Evolutionary conservation across 2,888 invertebrate genomes (phyloP).

Genomic region (Adineta ricciae): DNA sequence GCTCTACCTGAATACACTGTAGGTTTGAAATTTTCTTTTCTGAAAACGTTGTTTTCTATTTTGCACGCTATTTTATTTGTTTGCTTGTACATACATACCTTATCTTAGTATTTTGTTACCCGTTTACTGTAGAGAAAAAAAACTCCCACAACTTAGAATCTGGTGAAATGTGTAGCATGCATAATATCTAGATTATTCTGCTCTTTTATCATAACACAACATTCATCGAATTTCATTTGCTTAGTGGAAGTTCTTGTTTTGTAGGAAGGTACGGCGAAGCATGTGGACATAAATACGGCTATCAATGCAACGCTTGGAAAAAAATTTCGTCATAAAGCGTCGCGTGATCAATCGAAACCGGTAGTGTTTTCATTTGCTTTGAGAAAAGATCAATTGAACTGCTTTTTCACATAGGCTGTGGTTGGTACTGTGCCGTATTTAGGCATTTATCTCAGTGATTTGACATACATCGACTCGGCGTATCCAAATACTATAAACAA

Average conservation of each 20-base stretch:
- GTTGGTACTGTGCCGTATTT: constrained; percentile 86
- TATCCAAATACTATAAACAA: constrained; percentile 36
- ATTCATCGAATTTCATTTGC: too few species aligned
- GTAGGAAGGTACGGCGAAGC: constrained; percentile 78
- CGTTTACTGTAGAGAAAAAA: not conserved
- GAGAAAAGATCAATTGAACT: not conserved
- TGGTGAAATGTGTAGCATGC: not conserved
- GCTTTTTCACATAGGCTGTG: not conserved
- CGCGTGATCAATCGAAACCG: not conserved
- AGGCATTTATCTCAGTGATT: constrained; percentile 91
- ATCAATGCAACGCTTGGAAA: constrained; percentile 39
- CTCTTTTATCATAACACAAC: too few species aligned
- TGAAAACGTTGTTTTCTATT: not conserved
- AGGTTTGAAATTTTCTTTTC: not conserved
- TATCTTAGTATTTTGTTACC: not conserved
- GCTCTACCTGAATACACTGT: not conserved
- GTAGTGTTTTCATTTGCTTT: not conserved
- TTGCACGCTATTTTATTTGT: not conserved
- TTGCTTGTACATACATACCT: not conserved
- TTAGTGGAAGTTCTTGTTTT: not conserved
- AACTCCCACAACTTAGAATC: not conserved
- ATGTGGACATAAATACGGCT: constrained; percentile 77
- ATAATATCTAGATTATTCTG: not conserved
- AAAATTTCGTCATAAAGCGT: constrained; percentile 26
- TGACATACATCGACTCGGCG: constrained; percentile 89